Conservation (phyloP, 2,888 invertebrate genomes). For the Margaritifera margaritifera region DNA sequence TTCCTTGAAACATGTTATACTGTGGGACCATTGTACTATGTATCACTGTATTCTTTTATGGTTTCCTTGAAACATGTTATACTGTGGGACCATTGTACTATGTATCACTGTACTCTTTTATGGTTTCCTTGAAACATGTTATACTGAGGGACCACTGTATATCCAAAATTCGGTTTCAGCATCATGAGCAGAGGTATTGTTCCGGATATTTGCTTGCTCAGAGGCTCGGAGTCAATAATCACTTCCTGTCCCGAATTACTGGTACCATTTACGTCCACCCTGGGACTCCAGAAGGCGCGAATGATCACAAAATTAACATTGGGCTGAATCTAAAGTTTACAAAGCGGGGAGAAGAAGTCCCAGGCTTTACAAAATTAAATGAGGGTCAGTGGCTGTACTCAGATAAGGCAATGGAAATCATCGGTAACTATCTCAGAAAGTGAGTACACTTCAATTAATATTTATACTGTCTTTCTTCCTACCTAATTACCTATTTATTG, state of each 20-base stretch:
- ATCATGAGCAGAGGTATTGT: slow-evolving; percentile 53
- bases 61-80: too few relatives aligned
- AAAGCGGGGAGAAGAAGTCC: slow-evolving; percentile 81
- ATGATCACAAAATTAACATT: slow-evolving; percentile 79
- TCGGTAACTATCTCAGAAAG: slow-evolving; percentile 81
- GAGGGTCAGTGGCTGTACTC: slow-evolving; percentile 85
- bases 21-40: too few relatives aligned
- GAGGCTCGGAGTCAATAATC: slow-evolving; percentile 77
- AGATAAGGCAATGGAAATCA: slow-evolving; percentile 80
- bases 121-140: too few relatives aligned
- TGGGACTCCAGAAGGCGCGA: slow-evolving; percentile 41
- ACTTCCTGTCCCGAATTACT: slow-evolving; percentile 88
- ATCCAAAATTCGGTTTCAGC: slow-evolving; percentile 15
- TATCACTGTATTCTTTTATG: too few relatives aligned
- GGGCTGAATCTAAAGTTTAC: slow-evolving; percentile 94
- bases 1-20: too few relatives aligned
- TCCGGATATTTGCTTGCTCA: slow-evolving; percentile 70
- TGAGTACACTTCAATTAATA: slow-evolving; percentile 36
- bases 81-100: too few relatives aligned
- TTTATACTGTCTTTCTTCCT: too few relatives aligned
- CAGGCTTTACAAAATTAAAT: slow-evolving; percentile 85
- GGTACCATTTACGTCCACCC: slow-evolving; percentile 83
- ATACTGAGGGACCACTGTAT: too few relatives aligned
- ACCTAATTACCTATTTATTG: too few relatives aligned
- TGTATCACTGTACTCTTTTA: too few relatives aligned